phyloP scores from a whole-genome alignment of 2,113 vertebrate genomes.

The Proterorhinus semilunaris region DNA sequence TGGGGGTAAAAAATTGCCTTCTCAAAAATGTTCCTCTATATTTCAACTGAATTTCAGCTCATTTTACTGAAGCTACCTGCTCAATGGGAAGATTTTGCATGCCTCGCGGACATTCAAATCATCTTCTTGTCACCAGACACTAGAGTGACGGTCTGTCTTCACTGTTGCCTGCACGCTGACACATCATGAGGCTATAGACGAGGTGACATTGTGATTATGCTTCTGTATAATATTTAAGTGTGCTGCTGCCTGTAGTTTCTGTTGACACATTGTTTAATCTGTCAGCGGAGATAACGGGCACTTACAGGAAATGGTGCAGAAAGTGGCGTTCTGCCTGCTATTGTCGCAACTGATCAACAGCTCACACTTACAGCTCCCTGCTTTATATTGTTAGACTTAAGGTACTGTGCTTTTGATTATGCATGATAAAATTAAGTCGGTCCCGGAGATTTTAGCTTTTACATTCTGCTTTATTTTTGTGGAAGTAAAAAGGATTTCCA shows the following conservation, averaged over 20 bases:
- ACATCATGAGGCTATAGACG: not conserved
- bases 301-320: slow-evolving; percentile 9
- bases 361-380: not conserved
- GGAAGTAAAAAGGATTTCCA: not conserved
- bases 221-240: not conserved
- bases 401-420: not conserved
- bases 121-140: slow-evolving; percentile 4
- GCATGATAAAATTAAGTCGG: not conserved
- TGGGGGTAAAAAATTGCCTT: too few relatives aligned
- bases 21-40: too few relatives aligned
- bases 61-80: not conserved
- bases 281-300: not conserved
- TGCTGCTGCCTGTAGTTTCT: not conserved
- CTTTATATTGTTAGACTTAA: not conserved
- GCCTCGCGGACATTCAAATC: slow-evolving; percentile 15
- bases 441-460: not conserved
- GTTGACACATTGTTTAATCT: slow-evolving; percentile 11
- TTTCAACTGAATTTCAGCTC: not conserved
- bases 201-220: not conserved
- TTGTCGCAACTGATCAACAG: not conserved
- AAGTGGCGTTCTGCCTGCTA: not conserved
- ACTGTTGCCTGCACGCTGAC: not conserved
- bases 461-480: not conserved
- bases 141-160: not conserved
- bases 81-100: slow-evolving; percentile 16